Base-by-base conservation (phyloP, 1,140 invertebrate genomes). In the Lepidurus arcticus region DNA sequence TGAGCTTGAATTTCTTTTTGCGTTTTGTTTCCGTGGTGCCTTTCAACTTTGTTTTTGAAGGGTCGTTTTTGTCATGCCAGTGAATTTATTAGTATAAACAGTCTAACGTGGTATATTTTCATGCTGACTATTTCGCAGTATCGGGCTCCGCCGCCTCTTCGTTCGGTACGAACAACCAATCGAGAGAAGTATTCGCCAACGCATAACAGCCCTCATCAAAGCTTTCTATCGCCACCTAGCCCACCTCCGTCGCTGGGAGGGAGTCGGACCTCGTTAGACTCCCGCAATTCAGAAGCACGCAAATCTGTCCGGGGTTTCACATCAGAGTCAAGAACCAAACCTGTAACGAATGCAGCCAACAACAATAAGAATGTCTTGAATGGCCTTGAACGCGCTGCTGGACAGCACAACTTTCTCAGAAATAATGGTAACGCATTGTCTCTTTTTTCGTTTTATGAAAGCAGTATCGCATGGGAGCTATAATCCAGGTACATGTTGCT, bases 111-210 rank as follows among this genome's bases (percentile, higher is more conserved):
- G 8, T 73, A 76, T 47, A 76, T 47, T 76, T 79, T 65, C 65
- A 13, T 42, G 53, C 16, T 65, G 13, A 45, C 7, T 0, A 76
- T 79, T 76, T 80, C 34, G 2, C 42, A 80, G 79, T 80, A 80
- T 44, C 79, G 73, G 44, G 79, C 76, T 16, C 79, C 79, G 73
- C 34, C 65, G n/a, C 76, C 76, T n/a, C 75, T 73, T 43, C 75
- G 76, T 77, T 80, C 79, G 7, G 11, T 80, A 44, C 76, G 79
- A 6, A 21, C 75, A 76, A 76, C 74, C 21, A 76, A 75, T 7
- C 53, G 78, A 47, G 78, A 78, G 34, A 78, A 80, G 73, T 80
- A 80, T 44, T 80, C 79, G 8, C 79, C 79, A 11, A 77, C 76
- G 1, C 65, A 76, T 42, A 77, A 24, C 26, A 7, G 24, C 44